These are phyloP conservation scores for Iphiclides podalirius DNA, from an alignment of 2,888 invertebrate genomes.

Conservation along the genomic window DNA sequence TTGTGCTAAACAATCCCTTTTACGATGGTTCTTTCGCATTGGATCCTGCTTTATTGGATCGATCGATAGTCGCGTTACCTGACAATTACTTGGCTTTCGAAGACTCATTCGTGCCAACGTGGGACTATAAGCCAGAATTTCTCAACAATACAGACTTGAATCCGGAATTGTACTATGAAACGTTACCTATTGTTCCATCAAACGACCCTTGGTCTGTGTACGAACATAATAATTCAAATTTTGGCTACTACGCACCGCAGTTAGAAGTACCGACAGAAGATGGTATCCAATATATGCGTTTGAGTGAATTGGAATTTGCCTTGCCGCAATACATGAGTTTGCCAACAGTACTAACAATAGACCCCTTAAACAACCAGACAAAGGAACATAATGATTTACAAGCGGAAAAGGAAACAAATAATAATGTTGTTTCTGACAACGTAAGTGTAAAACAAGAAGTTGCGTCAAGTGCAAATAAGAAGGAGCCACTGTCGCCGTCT, in stretches of 20 bases:
- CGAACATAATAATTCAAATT: conserved; percentile 53
- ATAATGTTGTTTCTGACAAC: conserved; percentile 1
- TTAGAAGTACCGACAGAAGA: conserved; percentile 54
- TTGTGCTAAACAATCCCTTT: conserved; percentile 75
- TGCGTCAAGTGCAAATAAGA: neutral
- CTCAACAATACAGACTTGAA: conserved; percentile 50
- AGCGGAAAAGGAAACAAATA: neutral
- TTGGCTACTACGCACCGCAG: conserved; percentile 62
- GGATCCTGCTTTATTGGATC: conserved; percentile 52
- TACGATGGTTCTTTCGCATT: conserved; percentile 69
- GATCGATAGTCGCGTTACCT: conserved; percentile 62
- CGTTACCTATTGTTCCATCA: conserved; percentile 60
- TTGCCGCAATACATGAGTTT: conserved; percentile 70
- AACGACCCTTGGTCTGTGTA: conserved; percentile 72
- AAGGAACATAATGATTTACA: conserved; percentile 19
- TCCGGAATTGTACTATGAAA: conserved; percentile 60
- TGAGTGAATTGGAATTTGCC: conserved; percentile 68
- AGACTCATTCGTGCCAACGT: conserved; percentile 72
- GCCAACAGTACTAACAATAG: conserved; percentile 55
- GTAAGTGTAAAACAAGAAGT: conserved; percentile 33
- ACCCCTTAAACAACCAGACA: conserved; percentile 38
- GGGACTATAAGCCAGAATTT: conserved; percentile 66
- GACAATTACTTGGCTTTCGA: conserved; percentile 77
- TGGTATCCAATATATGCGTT: conserved; percentile 63
- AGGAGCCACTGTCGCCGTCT: conserved; percentile 27